Conservation (phyloP, 1,140 invertebrate genomes). For the Lasaia peninsularis region DNA sequence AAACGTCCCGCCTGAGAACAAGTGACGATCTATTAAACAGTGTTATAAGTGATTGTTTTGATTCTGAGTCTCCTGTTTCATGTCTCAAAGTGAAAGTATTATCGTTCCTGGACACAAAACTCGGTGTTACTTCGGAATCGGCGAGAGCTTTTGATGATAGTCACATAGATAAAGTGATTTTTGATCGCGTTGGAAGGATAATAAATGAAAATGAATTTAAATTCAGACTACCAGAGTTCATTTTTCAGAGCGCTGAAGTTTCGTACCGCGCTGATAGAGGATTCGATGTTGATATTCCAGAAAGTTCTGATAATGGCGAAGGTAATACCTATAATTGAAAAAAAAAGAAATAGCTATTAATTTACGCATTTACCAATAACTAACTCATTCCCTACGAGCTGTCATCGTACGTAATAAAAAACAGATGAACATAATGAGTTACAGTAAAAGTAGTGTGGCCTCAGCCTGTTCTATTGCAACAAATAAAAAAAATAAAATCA, state of each 20-base stretch:
- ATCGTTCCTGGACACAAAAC: conserved; percentile 83
- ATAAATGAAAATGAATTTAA: conserved; percentile 84
- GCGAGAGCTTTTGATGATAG: conserved; percentile 76
- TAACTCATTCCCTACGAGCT: no score
- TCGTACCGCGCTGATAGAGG: conserved; percentile 84
- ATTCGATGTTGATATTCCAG: conserved; percentile 78
- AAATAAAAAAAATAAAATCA: not conserved
- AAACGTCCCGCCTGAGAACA: conserved; percentile 77
- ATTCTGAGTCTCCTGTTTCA: conserved; percentile 79
- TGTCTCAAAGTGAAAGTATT: conserved; percentile 87
- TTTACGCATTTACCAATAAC: no score
- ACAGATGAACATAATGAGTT: no score
- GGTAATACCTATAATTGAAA: conserved; percentile 36
- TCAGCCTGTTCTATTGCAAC: no score
- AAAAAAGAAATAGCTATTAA: no score
- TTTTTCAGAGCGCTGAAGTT: conserved; percentile 83
- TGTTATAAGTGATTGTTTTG: conserved; percentile 85
- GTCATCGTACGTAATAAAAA: no score
- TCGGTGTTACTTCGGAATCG: conserved; percentile 80
- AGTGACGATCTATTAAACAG: conserved; percentile 83
- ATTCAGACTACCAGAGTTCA: conserved; percentile 83
- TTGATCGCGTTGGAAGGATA: conserved; percentile 83
- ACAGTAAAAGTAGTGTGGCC: no score
- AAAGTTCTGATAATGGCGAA: conserved; percentile 71
- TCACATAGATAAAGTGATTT: conserved; percentile 85